These are phyloP conservation scores for Procambarus clarkii DNA, from an alignment of 1,140 invertebrate species.

Conservation along the genomic window DNA sequence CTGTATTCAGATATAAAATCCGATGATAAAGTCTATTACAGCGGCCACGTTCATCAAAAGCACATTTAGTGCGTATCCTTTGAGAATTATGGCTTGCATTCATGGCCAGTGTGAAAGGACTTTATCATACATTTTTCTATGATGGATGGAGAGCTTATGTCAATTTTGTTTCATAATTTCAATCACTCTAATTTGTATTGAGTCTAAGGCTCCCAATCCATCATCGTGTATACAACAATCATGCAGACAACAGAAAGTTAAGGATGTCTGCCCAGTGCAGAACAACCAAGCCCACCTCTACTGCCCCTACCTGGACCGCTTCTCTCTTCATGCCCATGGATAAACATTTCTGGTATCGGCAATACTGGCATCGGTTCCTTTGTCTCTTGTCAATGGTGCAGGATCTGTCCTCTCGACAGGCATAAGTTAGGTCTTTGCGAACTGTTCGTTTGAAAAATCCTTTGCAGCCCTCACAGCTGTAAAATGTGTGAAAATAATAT, in stretches of 20 bases:
- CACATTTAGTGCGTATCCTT: neutral
- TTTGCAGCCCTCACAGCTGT: conserved; percentile 96
- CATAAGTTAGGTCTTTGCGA: conserved; percentile 98
- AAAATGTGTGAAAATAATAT: conserved; percentile 75
- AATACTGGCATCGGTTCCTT: conserved; percentile 98
- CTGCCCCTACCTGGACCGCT: conserved; percentile 84
- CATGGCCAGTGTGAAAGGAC: neutral
- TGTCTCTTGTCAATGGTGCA: conserved; percentile 99
- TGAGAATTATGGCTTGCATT: neutral
- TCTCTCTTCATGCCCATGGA: conserved; percentile 98
- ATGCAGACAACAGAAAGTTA: conserved; percentile 38
- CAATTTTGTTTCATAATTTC: conserved; percentile 10
- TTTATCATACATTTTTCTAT: neutral
- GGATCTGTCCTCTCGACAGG: conserved; percentile 96
- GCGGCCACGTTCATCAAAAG: neutral
- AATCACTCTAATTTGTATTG: neutral
- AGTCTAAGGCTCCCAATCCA: conserved; percentile 11
- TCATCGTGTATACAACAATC: conserved; percentile 10
- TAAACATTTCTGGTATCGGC: conserved; percentile 96
- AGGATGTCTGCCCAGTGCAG: conserved; percentile 58
- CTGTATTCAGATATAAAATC: neutral
- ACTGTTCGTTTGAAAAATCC: conserved; percentile 99
- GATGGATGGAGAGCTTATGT: conserved; percentile 10
- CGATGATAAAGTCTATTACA: neutral
- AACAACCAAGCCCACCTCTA: conserved; percentile 61